phyloP scores from a whole-genome alignment of 2,888 invertebrate species.

The Zygothrica quintamaculata region DNA sequence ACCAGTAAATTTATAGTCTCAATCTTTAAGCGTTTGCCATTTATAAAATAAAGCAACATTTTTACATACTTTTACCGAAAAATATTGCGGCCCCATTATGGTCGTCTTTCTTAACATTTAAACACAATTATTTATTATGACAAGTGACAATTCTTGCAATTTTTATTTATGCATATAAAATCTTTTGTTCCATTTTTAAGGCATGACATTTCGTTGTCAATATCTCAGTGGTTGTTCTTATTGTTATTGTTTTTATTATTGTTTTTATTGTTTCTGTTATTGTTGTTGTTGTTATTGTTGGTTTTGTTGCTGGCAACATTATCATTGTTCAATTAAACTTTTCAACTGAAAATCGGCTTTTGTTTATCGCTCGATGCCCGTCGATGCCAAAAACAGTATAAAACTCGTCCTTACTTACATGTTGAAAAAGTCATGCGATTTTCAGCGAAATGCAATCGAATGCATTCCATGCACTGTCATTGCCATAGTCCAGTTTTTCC shows the following conservation, averaged over 20 bases:
- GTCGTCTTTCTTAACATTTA: constrained; percentile 26
- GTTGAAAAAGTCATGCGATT: constrained; percentile 35
- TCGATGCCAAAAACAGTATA: constrained; percentile 70
- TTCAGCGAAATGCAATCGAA: constrained; percentile 26
- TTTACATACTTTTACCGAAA: too few species aligned
- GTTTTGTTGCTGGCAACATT: constrained; percentile 60
- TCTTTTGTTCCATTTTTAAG: constrained; percentile 54
- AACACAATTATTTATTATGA: constrained; percentile 35
- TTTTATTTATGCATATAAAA: constrained; percentile 43
- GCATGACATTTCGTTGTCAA: constrained; percentile 50
- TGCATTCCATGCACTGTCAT: constrained; percentile 46
- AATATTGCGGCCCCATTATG: too few species aligned
- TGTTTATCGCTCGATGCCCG: constrained; percentile 71
- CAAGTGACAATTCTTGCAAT: constrained; percentile 40
- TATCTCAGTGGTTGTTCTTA: constrained; percentile 8
- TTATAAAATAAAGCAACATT: too few species aligned
- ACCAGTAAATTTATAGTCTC: too few species aligned
- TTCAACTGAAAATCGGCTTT: constrained; percentile 81
- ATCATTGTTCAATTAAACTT: constrained; percentile 79
- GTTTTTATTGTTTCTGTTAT: constrained; percentile 8
- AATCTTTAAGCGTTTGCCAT: too few species aligned
- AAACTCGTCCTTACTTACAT: constrained; percentile 24
- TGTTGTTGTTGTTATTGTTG: constrained; percentile 24
- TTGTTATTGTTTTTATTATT: constrained; percentile 23
- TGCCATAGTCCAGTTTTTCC: constrained; percentile 48